phyloP scores from a whole-genome alignment of 2,797 vertebrate species.

The Rhabdophis nuchalis region DNA sequence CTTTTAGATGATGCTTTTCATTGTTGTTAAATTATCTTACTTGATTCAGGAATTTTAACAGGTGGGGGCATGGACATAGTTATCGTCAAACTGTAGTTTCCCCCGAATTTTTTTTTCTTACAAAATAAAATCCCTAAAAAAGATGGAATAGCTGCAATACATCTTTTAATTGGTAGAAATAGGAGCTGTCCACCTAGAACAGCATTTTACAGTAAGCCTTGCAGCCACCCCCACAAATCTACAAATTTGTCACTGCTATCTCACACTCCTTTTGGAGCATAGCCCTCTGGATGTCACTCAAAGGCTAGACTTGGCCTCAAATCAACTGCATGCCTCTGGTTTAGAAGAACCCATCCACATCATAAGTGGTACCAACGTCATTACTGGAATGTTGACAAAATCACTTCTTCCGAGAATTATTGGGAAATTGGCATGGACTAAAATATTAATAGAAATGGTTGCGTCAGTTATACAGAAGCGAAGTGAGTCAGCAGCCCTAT shows the following conservation, averaged over 20 bases:
- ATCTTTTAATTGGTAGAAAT: background rate
- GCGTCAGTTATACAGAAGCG: background rate
- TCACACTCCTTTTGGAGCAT: background rate
- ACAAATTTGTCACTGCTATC: background rate
- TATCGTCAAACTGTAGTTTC: background rate
- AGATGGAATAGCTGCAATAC: background rate
- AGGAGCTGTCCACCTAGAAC: background rate
- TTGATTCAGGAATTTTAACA: background rate
- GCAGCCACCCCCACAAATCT: background rate
- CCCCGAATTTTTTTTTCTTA: background rate
- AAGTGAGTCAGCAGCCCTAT: background rate
- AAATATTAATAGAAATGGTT: background rate
- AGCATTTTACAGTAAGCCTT: background rate
- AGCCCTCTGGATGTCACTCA: background rate
- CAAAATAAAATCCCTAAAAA: background rate
- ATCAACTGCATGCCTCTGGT: background rate
- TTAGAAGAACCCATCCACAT: background rate
- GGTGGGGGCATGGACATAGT: background rate
- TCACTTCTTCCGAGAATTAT: background rate
- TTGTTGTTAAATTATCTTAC: background rate
- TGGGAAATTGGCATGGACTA: background rate
- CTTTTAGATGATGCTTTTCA: background rate
- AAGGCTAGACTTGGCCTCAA: background rate
- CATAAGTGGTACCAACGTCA: background rate
- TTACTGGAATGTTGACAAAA: background rate